phyloP scores from a whole-genome alignment of 2,888 invertebrate species.

The Mythimna lalbum region DNA sequence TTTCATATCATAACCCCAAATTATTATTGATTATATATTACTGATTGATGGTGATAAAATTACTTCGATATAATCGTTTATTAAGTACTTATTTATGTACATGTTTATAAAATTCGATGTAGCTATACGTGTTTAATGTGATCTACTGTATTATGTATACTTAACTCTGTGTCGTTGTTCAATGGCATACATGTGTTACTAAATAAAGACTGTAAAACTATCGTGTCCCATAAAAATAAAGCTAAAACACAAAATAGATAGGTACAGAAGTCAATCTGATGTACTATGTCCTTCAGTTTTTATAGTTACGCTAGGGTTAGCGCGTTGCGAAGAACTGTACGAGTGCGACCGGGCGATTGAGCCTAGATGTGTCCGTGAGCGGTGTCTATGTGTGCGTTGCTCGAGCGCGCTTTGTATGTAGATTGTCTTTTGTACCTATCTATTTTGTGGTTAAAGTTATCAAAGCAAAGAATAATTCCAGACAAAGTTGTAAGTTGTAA shows the following conservation, averaged over 20 bases:
- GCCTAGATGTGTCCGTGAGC: too few species aligned
- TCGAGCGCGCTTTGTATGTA: too few species aligned
- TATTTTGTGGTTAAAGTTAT: not conserved
- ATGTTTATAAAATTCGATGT: conserved; percentile 45
- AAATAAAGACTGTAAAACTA: conserved; percentile 3
- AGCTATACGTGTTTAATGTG: conserved; percentile 47
- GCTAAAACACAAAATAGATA: not conserved
- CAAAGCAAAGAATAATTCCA: conserved; percentile 4
- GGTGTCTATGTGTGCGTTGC: too few species aligned
- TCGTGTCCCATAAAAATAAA: conserved; percentile 32
- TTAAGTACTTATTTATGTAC: conserved; percentile 43
- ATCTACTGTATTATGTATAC: conserved; percentile 44
- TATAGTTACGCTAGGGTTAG: too few species aligned
- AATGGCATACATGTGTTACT: conserved; percentile 16
- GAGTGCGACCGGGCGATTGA: too few species aligned
- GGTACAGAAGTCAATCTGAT: too few species aligned
- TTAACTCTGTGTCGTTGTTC: conserved; percentile 35
- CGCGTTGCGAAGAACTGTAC: too few species aligned
- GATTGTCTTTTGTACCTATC: too few species aligned
- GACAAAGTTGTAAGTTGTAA: conserved; percentile 1
- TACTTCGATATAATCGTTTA: conserved; percentile 35
- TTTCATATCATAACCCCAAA: conserved; percentile 45
- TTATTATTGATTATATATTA: conserved; percentile 37
- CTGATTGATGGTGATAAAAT: conserved; percentile 35
- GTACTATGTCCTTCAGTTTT: too few species aligned